phyloP scores from a whole-genome alignment of 1,140 invertebrate species.

The Augochlora pura region DNA sequence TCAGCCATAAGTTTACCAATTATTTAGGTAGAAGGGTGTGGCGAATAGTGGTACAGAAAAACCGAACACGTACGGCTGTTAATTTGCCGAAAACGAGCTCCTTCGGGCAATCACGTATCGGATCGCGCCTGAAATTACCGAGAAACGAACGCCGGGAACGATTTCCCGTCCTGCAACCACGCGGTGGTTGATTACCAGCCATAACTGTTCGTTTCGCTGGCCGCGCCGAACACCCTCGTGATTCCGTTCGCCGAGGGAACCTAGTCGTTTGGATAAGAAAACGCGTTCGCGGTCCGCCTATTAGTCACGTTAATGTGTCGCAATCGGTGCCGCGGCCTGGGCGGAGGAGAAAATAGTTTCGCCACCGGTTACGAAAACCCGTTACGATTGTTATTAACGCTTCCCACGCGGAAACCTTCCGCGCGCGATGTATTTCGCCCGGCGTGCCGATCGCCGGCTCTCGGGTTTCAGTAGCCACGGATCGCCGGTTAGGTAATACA shows the following conservation, averaged over 20 bases:
- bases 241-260: not conserved
- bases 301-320: constrained; percentile 15
- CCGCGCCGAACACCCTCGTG: not conserved
- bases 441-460: not conserved
- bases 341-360: not conserved
- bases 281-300: not conserved
- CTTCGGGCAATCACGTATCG: not conserved
- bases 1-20: too few species aligned
- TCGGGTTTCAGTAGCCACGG: not conserved
- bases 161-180: constrained; percentile 1
- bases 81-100: not conserved
- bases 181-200: not conserved
- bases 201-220: not conserved
- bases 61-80: constrained; percentile 12
- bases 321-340: constrained; percentile 1
- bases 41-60: not conserved
- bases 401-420: constrained; percentile 8
- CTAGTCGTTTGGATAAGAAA: constrained; percentile 10
- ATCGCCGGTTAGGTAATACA: constrained; percentile 21
- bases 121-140: not conserved
- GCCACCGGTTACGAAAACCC: constrained; percentile 16
- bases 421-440: not conserved
- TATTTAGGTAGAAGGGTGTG: not conserved
- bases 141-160: not conserved
- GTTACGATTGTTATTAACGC: constrained; percentile 40